Percentiles rank a stretch among this genome's conserved stretches.
These are phyloP conservation scores for Brotula barbata DNA, from an alignment of 2,797 vertebrate genomes.

Conservation along the genomic window DNA sequence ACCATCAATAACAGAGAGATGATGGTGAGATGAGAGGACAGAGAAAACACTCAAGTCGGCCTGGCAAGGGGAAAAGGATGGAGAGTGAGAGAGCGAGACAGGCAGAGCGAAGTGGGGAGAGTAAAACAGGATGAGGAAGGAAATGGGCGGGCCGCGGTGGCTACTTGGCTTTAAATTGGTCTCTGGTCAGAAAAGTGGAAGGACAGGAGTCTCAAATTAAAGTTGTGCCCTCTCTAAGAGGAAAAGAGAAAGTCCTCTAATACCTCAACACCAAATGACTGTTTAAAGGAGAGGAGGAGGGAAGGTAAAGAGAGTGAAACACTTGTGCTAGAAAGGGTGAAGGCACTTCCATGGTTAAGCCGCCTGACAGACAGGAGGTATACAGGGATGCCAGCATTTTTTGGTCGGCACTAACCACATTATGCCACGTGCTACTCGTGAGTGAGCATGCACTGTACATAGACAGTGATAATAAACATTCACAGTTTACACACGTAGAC, in stretches of 20 bases:
- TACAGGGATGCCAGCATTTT: constrained; percentile 58
- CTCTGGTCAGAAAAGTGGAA: constrained; percentile 82
- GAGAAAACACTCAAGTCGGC: constrained; percentile 64
- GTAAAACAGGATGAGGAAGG: constrained; percentile 58
- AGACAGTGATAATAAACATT: constrained; percentile 17
- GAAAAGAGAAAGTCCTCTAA: constrained; percentile 81
- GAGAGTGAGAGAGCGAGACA: constrained; percentile 17
- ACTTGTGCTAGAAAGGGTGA: constrained; percentile 61
- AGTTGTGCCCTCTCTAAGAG: constrained; percentile 77
- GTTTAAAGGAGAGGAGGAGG: constrained; percentile 67
- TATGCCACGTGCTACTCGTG: constrained; percentile 57
- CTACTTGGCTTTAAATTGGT: constrained; percentile 76
- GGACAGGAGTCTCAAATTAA: constrained; percentile 82
- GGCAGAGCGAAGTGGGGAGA: constrained; percentile 37
- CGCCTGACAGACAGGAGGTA: constrained; percentile 71
- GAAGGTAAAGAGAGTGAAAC: constrained; percentile 47
- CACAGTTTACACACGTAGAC: constrained; percentile 15
- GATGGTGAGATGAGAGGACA: constrained; percentile 77
- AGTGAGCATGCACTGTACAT: constrained; percentile 6
- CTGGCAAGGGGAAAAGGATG: constrained; percentile 62
- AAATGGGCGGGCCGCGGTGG: constrained; percentile 64
- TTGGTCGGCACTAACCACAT: constrained; percentile 64
- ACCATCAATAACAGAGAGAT: constrained; percentile 77
- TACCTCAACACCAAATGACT: constrained; percentile 70
- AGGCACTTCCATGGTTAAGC: constrained; percentile 71